Evolutionary conservation across 2,888 invertebrate genomes (phyloP), one percentile per base, ranked within the genome.

Genomic region (Calameuta pallipes): DNA sequence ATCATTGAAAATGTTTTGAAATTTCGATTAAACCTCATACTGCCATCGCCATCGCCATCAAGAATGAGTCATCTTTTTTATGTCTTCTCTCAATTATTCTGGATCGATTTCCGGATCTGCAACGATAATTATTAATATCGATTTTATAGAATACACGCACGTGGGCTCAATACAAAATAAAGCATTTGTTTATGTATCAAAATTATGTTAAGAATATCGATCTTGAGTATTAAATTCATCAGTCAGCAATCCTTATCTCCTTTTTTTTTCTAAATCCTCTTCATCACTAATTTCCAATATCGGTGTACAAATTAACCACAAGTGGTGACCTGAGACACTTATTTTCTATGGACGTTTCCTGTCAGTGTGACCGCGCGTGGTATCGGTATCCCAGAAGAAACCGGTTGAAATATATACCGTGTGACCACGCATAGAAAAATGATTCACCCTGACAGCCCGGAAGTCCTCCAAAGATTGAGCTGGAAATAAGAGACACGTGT

Each of bases 351-450:
- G 73, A 75, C 69, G 74, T 78, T 82, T 82, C 79, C 77, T 79
- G 79, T 79, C 76, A 76, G 68, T 74, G 34, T 36, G 74, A 76
- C 36, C 77, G 69, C 74, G 74, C 77, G 82, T 78, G 81, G 80
- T 83, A 81, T 84, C 83, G 74, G 77, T 79, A 76, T 81, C 83
- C 79, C 82, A 83, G 71, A 78, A 23, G 23, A 81, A 88, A 88
- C 88, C 89, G 88, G 88, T 88, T 88, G 87, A 79, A 76, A 89
- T 78, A 76, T 15, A 87, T 80, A 89, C 88, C 86, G 86, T 85
- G 87, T 77, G 86, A 88, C 85, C 83, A 77, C 82, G 80, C 69
- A 76, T 76, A 76, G 37, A 75, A 76, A 76, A 41, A 30, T 75
- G 74, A 76, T 73, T 56, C 23, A 23, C 23, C 23, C 23, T 9